phyloP scores from a whole-genome alignment of 2,113 vertebrate genomes.

The Urocolius indicus region DNA sequence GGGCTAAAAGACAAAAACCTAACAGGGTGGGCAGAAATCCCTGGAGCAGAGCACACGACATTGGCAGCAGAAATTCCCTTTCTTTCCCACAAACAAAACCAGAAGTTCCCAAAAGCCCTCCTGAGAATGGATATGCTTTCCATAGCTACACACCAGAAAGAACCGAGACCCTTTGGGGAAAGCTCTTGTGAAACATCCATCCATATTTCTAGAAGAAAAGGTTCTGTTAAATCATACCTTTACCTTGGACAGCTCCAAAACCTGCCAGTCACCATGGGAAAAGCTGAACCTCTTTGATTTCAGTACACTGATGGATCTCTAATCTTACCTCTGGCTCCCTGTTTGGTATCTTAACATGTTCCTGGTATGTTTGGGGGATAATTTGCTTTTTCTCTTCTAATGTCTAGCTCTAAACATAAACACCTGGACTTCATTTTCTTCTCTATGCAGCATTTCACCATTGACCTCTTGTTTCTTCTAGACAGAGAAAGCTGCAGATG shows the following conservation, averaged over 20 bases:
- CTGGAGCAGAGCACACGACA: background rate
- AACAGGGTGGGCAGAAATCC: background rate
- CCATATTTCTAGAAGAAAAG: background rate
- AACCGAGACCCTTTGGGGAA: background rate
- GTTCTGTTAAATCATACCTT: background rate
- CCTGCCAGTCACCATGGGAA: background rate
- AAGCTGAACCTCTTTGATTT: background rate
- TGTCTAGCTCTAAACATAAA: background rate
- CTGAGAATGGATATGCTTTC: background rate
- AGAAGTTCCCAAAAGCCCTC: background rate
- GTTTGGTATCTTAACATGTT: background rate
- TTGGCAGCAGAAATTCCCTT: background rate
- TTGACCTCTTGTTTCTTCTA: background rate
- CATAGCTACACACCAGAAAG: background rate
- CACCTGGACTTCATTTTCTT: background rate
- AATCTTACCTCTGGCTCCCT: background rate
- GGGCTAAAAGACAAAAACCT: background rate
- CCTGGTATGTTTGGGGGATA: background rate
- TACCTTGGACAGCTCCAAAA: background rate
- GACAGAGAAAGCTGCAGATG: background rate
- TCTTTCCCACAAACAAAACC: too few relatives aligned
- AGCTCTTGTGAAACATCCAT: background rate
- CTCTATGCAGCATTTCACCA: background rate
- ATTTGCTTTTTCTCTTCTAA: background rate
- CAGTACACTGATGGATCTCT: background rate